Conservation (phyloP, 2,888 invertebrate species). For the Drosophila merina region DNA sequence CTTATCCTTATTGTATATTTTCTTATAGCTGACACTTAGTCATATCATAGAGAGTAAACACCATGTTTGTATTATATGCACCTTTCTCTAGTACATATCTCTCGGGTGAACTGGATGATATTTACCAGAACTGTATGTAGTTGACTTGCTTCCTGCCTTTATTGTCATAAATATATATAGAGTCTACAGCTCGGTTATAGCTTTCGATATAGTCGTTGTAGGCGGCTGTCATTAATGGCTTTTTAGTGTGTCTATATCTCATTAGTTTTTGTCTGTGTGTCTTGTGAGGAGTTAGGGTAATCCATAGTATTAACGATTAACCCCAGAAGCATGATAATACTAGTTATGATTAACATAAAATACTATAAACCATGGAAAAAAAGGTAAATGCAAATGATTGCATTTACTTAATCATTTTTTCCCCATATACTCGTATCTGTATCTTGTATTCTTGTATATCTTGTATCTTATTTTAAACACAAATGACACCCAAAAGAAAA, state of each 20-base stretch:
- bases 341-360: neutral
- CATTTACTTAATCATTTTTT: neutral
- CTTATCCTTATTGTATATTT: constrained; percentile 36
- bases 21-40: constrained; percentile 62
- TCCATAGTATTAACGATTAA: neutral
- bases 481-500: constrained; percentile 10
- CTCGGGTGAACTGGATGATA: constrained; percentile 56
- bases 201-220: neutral
- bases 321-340: constrained; percentile 4
- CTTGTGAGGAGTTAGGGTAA: constrained; percentile 3
- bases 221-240: neutral
- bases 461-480: neutral
- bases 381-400: neutral
- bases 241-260: neutral
- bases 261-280: constrained; percentile 6
- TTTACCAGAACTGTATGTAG: constrained; percentile 42
- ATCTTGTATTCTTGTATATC: neutral
- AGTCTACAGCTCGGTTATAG: neutral
- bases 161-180: neutral
- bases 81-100: constrained; percentile 64
- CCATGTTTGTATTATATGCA: constrained; percentile 71
- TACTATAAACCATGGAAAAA: neutral
- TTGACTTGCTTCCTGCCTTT: constrained; percentile 35
- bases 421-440: constrained; percentile 4
- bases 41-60: constrained; percentile 48